These are phyloP conservation scores for Parnassius orleans DNA, from an alignment of 2,888 invertebrate genomes.

Conservation along the genomic window DNA sequence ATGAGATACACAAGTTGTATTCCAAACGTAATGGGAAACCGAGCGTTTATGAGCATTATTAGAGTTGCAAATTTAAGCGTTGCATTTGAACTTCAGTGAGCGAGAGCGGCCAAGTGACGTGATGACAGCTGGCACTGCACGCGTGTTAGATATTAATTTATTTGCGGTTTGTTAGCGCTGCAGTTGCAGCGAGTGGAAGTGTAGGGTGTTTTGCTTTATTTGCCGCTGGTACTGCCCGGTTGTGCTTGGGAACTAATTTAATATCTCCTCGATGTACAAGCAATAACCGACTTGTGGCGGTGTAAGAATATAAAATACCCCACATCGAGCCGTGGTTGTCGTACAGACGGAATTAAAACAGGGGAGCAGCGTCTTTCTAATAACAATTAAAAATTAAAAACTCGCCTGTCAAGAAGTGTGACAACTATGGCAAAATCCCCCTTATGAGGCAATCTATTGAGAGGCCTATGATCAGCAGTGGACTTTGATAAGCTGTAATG, in stretches of 20 bases:
- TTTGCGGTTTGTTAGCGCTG: constrained; percentile 36
- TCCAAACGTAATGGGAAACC: constrained; percentile 7
- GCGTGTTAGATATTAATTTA: constrained; percentile 40
- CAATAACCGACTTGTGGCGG: no score
- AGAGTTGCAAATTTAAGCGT: constrained; percentile 20
- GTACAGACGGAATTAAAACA: no score
- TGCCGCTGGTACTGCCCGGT: neutral
- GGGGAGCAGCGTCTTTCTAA: no score
- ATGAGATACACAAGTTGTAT: constrained; percentile 7
- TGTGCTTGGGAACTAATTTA: constrained; percentile 1
- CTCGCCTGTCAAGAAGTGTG: no score
- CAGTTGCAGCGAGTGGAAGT: constrained; percentile 19
- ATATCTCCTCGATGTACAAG: neutral
- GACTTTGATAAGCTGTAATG: no score
- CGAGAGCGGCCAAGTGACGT: constrained; percentile 25
- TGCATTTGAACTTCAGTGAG: constrained; percentile 17
- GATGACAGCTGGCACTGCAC: constrained; percentile 38
- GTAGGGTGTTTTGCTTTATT: constrained; percentile 9
- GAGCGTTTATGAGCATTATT: constrained; percentile 18
- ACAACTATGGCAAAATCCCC: no score
- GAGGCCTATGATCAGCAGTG: no score
- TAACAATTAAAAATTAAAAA: no score
- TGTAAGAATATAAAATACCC: no score
- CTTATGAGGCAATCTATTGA: no score
- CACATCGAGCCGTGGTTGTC: no score